A percentile compares a stretch with the other conserved stretches of the same genome.
These are phyloP conservation scores for Aleiodes leptofemur DNA, from an alignment of 2,888 invertebrate species.

Conservation along the genomic window DNA sequence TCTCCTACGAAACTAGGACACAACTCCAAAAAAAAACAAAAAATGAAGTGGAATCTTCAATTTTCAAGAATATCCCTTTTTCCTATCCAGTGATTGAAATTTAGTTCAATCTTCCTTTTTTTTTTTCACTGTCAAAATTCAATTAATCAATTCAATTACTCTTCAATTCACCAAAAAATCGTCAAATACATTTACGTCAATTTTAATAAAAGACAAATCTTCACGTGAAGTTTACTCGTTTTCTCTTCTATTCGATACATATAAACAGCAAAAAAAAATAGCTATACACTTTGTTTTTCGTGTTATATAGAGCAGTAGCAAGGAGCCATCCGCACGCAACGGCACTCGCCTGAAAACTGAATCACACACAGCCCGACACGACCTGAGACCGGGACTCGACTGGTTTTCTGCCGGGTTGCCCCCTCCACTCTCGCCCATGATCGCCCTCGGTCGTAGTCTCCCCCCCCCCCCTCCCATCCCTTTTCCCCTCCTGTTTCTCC, in stretches of 20 bases:
- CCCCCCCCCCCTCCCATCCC: constrained; percentile 38
- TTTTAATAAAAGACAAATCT: background rate
- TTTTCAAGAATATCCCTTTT: background rate
- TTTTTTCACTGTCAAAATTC: background rate
- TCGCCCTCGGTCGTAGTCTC: constrained; percentile 49
- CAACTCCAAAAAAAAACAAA: background rate
- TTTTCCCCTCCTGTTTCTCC: constrained; percentile 46
- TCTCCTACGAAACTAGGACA: constrained; percentile 32
- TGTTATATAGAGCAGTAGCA: background rate
- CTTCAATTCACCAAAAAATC: background rate
- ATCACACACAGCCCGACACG: constrained; percentile 64
- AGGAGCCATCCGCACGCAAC: constrained; percentile 65
- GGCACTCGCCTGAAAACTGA: constrained; percentile 71
- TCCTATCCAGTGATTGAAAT: background rate
- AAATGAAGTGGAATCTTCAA: background rate
- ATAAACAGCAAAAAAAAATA: background rate
- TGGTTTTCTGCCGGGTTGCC: constrained; percentile 64
- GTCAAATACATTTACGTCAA: no score
- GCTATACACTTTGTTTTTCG: constrained; percentile 1
- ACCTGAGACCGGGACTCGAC: constrained; percentile 71
- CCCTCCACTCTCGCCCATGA: constrained; percentile 55
- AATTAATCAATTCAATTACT: background rate
- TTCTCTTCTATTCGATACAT: background rate
- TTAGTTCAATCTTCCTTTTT: background rate
- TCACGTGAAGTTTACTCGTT: background rate